These are phyloP conservation scores for Clarias pachynema DNA, from an alignment of 2,797 vertebrate genomes.

Conservation along the genomic window DNA sequence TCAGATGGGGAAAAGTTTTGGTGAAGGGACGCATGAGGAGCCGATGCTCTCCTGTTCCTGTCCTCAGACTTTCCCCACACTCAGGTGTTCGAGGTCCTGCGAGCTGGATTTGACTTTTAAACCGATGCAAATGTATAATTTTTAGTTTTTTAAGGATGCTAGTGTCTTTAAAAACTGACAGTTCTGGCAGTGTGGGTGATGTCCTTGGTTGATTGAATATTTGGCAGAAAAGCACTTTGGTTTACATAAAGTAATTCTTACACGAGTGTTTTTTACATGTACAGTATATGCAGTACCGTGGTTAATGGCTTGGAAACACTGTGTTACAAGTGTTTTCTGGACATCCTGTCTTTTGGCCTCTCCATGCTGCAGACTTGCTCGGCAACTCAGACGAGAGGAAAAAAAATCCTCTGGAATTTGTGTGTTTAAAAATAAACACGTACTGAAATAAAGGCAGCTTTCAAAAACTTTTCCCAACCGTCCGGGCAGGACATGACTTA, in stretches of 20 bases:
- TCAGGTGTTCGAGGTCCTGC: not conserved
- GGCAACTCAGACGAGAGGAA: constrained; percentile 51
- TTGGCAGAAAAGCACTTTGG: not conserved
- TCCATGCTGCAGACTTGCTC: constrained; percentile 59
- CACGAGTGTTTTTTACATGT: too few species aligned
- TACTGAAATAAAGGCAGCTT: constrained; percentile 69
- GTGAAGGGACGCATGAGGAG: not conserved
- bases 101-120: constrained; percentile 25
- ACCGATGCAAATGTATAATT: not conserved
- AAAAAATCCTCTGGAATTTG: constrained; percentile 61
- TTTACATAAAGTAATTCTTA: not conserved
- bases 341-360: constrained; percentile 61
- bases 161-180: not conserved
- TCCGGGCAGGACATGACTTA: constrained; percentile 65
- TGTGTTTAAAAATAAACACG: constrained; percentile 79
- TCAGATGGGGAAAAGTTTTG: constrained; percentile 19
- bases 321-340: constrained; percentile 37
- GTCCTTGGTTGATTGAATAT: not conserved
- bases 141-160: not conserved
- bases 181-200: not conserved
- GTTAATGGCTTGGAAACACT: not conserved
- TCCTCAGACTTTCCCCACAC: constrained; percentile 32
- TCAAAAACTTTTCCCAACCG: constrained; percentile 63
- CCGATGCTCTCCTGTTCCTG: constrained; percentile 33
- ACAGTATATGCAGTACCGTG: not conserved